phyloP scores from a whole-genome alignment of 2,888 invertebrate genomes.

The Eupithecia centaureata region DNA sequence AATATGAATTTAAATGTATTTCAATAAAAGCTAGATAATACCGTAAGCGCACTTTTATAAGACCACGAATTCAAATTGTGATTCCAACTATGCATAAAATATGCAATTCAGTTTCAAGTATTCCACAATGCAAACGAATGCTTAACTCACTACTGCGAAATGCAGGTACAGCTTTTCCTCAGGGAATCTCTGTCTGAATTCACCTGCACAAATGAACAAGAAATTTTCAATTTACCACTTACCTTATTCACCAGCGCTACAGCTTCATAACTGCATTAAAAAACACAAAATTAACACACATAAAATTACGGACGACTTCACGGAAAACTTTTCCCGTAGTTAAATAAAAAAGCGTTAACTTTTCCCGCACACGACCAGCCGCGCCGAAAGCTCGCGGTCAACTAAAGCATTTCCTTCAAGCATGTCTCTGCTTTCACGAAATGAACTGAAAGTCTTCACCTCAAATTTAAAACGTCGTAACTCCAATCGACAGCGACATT shows the following conservation, averaged over 20 bases:
- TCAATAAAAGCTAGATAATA: neutral
- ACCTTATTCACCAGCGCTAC: constrained; percentile 35
- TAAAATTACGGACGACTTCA: constrained; percentile 39
- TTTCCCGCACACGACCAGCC: constrained; percentile 55
- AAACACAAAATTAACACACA: constrained; percentile 46
- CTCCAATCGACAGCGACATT: constrained; percentile 28
- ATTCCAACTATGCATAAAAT: constrained; percentile 21
- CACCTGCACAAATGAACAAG: neutral
- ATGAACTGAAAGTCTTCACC: constrained; percentile 73
- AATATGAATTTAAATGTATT: neutral
- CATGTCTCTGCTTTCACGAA: constrained; percentile 79
- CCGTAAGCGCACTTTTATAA: neutral
- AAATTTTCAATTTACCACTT: constrained; percentile 11
- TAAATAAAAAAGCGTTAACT: constrained; percentile 35
- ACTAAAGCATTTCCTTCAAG: constrained; percentile 70
- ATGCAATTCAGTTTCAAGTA: constrained; percentile 27
- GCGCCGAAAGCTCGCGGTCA: constrained; percentile 80
- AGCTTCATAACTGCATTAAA: constrained; percentile 43
- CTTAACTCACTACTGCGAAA: constrained; percentile 33
- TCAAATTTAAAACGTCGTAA: constrained; percentile 55
- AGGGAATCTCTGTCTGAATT: constrained; percentile 31
- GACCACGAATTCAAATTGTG: constrained; percentile 6
- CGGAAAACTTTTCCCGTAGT: constrained; percentile 74
- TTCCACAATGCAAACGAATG: constrained; percentile 31
- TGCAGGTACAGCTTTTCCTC: constrained; percentile 28